Evolutionary conservation across 2,113 vertebrate species (phyloP), one percentile per base, ranked within the genome.

Genomic region (Epinephelus moara): DNA sequence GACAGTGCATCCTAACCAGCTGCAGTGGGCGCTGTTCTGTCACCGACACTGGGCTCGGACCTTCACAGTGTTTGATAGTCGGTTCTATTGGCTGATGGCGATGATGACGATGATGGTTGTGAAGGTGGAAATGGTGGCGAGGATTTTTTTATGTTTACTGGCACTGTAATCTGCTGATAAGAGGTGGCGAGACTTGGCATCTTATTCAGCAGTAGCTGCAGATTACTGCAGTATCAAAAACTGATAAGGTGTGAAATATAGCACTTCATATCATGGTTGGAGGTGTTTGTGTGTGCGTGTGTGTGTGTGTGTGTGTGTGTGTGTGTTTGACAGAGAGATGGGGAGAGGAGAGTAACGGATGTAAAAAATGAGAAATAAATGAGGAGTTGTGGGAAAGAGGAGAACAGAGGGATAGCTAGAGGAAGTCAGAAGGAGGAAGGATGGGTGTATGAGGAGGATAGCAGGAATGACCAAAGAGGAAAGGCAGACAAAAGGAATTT

Each of bases 181-280:
- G 88, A 18, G 3, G n/a, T 27, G 64, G 55, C 59, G 68, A 52
- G 62, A 49, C 23, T 30, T 78, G 82, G 53, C 78, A 78, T 82
- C 23, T 62, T 59, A 67, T 85, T 90, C 69, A 85, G 82, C 89
- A 89, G 93, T 91, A 93, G 91, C 90, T 62, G 72, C 49, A 78
- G 75, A 87, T 84, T 70, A 75, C 63, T 57, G 68, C 53, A 30
- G 66, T 78, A 45, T 88, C 70, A 56, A 73, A 59, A 76, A 79
- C 84, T 92, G 94, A 94, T 93, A 92, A 90, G 88, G 86, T 85
- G 76, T 84, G 69, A 91, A 85, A 75, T 84, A 82, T 61, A 85
- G 78, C 78, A 50, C 80, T 27, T 90, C 60, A 69, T 68, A 74
- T 91, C 78, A 18, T 72, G 27, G 78, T 52, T 10, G n/a, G n/a